Evolutionary conservation across 2,888 invertebrate species (phyloP).

Genomic region (Drosophila paranaensis): DNA sequence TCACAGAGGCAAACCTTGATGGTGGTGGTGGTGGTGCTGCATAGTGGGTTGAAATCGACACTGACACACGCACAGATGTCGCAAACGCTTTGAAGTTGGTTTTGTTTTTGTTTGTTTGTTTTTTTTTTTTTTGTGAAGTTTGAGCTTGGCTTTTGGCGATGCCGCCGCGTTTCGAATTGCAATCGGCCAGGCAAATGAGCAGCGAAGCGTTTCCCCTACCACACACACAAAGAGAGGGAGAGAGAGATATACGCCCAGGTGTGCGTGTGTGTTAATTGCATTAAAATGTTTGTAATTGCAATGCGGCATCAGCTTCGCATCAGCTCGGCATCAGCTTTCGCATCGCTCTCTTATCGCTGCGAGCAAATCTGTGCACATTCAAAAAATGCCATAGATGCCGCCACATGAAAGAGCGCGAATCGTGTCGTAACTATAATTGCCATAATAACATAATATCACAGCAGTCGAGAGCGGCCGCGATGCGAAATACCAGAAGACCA

Average conservation of each 20-base stretch:
- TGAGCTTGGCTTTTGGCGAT: conserved; percentile 60
- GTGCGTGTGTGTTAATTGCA: conserved; percentile 83
- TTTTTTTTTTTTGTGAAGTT: conserved; percentile 39
- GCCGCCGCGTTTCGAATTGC: conserved; percentile 73
- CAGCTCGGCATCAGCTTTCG: conserved; percentile 18
- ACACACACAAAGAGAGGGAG: neutral
- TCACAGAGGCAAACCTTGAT: conserved; percentile 46
- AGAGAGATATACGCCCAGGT: neutral
- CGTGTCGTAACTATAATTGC: conserved; percentile 79
- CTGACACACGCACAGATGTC: conserved; percentile 61
- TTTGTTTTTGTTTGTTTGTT: conserved; percentile 16
- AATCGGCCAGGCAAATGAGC: conserved; percentile 75
- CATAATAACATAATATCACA: conserved; percentile 78
- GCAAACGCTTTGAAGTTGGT: conserved; percentile 48
- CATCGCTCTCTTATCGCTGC: conserved; percentile 44
- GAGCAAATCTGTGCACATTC: conserved; percentile 56
- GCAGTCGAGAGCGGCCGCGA: conserved; percentile 19
- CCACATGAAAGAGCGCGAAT: conserved; percentile 50
- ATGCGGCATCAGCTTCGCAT: conserved; percentile 42
- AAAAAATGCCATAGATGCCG: conserved; percentile 76
- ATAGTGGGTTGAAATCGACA: conserved; percentile 65
- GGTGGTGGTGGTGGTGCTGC: conserved; percentile 21
- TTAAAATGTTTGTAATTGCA: conserved; percentile 83
- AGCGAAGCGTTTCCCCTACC: conserved; percentile 35
- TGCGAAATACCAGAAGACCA: conserved; percentile 34